A percentile compares a stretch with the other conserved stretches of the same genome.
These are phyloP conservation scores for Dusona sp. DNA, from an alignment of 2,888 invertebrate genomes.

Conservation along the genomic window DNA sequence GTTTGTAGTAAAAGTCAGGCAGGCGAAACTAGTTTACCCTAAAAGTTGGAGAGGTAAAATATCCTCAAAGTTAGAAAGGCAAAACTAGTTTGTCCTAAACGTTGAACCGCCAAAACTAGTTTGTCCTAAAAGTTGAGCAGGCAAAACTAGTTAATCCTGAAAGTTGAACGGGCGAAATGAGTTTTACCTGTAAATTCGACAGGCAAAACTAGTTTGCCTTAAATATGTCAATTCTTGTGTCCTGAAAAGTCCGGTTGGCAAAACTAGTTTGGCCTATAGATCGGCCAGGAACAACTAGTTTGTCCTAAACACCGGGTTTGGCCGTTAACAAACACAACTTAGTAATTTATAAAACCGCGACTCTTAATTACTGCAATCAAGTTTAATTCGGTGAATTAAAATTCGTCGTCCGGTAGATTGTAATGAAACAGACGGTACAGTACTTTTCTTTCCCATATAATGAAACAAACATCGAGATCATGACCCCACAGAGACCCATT, in stretches of 20 bases:
- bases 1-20: neutral
- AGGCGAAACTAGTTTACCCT: neutral
- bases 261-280: neutral
- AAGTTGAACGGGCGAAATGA: neutral
- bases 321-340: neutral
- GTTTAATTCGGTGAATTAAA: slow-evolving; percentile 3
- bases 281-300: neutral
- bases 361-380: neutral
- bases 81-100: neutral
- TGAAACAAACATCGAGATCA: slow-evolving; percentile 32
- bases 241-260: no score
- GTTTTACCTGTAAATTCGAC: neutral
- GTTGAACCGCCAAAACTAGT: no score
- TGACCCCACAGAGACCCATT: slow-evolving; percentile 32
- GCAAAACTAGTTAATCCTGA: neutral
- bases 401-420: slow-evolving; percentile 26
- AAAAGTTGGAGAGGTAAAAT: no score
- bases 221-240: no score
- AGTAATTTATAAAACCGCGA: slow-evolving; percentile 9
- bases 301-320: neutral
- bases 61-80: no score
- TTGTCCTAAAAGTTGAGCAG: neutral
- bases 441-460: neutral
- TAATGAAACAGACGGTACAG: no score
- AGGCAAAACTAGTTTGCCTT: neutral